A percentile compares a stretch with the other conserved stretches of the same genome.
phyloP scores from a whole-genome alignment of 2,113 vertebrate species.

The Petaurus breviceps region DNA sequence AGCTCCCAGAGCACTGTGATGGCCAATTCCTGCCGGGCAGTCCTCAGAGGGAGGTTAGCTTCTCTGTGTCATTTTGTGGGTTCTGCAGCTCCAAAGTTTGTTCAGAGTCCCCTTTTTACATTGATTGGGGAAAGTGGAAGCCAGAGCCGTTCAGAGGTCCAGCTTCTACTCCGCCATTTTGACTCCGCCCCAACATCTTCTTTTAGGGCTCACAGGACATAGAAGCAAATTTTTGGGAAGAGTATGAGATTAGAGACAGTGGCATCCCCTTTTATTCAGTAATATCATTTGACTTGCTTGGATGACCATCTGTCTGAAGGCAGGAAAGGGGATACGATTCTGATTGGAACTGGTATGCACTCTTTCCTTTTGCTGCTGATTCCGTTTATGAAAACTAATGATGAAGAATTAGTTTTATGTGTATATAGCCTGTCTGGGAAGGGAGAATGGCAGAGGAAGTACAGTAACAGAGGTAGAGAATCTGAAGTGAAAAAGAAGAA shows the following conservation, averaged over 20 bases:
- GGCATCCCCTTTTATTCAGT: accelerated
- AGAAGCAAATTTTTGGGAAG: neutral
- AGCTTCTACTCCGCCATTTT: too few relatives aligned
- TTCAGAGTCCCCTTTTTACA: too few relatives aligned
- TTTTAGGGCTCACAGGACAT: neutral
- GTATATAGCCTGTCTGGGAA: neutral
- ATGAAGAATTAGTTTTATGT: neutral
- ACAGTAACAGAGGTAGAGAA: neutral
- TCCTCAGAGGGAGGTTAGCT: too few relatives aligned
- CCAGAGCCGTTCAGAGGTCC: too few relatives aligned
- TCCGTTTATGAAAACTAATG: neutral
- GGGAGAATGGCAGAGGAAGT: neutral
- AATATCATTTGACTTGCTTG: neutral
- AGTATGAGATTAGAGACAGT: neutral
- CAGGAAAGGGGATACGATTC: neutral
- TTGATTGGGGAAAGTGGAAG: too few relatives aligned
- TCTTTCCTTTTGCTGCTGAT: neutral
- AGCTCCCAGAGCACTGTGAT: too few relatives aligned
- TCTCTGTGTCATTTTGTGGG: too few relatives aligned
- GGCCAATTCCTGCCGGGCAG: too few relatives aligned
- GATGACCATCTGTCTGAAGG: neutral
- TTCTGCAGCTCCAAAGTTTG: too few relatives aligned
- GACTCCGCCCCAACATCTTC: too few relatives aligned
- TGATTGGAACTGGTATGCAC: neutral
- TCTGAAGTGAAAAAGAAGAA: neutral